Base-by-base conservation (phyloP, 1,140 invertebrate species). In the Zophobas morio region DNA sequence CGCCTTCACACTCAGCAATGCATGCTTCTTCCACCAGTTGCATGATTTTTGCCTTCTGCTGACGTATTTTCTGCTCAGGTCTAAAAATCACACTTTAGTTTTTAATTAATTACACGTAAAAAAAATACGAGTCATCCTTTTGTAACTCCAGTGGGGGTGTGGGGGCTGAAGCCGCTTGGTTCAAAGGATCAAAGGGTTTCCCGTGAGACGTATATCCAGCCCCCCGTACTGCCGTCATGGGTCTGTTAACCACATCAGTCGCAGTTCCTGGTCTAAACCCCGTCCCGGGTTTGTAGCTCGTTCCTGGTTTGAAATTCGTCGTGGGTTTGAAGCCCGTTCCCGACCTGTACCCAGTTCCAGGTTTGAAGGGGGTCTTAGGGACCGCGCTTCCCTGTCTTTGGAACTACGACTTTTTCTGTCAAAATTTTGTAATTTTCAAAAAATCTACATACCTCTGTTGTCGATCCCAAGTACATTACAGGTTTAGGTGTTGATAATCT, bases 201-300 rank as follows among this genome's bases (percentile, higher is more conserved):
- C 86, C 88, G 54, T 86, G 87, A 76, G 90, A 91, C 1, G 95
- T 97, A 85, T 97, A 99, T 1, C 98, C 98, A 49, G 96, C 98
- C 6, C 96, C 97, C 74, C 95, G 89, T n/a, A 99, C 95, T 33
- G 97, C 97, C 6, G 98, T 99, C 90, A 98, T 96, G 5, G 98
- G 98, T 75, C 98, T 72, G 47, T 81, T 86, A 2, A 86, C 78
- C 33, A 77, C 53, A 51, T 81, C 82, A 6, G 74, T 40, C 2
- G 78, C 79, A 32, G 84, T 85, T 2, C 76, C 80, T 36, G 84
- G 84, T 47, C 84, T 76, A 54, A 84, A 85, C 33, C 79, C 81
- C 0, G 83, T 81, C 0, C 80, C 82, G 40, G 80, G 81, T n/a
- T 79, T 80, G 33, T 75, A 75, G 3, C 78, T 76, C 34, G 81